A percentile compares a stretch with the other conserved stretches of the same genome.
Evolutionary conservation across 2,888 invertebrate genomes (phyloP).

Genomic region (Drosophila nr. fundita): DNA sequence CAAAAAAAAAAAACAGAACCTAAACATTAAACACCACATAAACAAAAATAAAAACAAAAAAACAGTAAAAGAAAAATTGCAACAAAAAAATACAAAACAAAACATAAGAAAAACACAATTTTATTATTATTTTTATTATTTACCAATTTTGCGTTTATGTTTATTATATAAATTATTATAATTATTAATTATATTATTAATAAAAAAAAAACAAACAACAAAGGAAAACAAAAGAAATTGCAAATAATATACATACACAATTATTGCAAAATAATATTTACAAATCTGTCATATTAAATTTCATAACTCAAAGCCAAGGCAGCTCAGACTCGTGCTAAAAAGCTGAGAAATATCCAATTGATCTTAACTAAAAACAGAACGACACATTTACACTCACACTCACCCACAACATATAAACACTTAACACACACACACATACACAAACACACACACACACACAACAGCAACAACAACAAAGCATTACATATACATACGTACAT

Average conservation of each 20-base stretch:
- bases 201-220: conserved; percentile 50
- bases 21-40: conserved; percentile 28
- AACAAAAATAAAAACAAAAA: conserved; percentile 57
- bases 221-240: conserved; percentile 37
- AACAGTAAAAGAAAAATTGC: conserved; percentile 52
- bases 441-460: conserved; percentile 48
- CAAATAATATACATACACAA: conserved; percentile 54
- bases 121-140: conserved; percentile 83
- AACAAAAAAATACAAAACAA: conserved; percentile 57
- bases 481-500: conserved; percentile 36
- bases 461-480: conserved; percentile 51
- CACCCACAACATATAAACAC: not conserved
- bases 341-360: conserved; percentile 51
- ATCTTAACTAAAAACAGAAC: conserved; percentile 54
- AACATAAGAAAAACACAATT: conserved; percentile 53
- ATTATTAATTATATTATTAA: conserved; percentile 82
- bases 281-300: conserved; percentile 48
- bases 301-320: conserved; percentile 40
- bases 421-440: conserved; percentile 25
- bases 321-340: conserved; percentile 44
- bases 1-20: conserved; percentile 5
- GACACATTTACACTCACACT: conserved; percentile 15
- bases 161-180: conserved; percentile 84
- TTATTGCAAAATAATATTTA: conserved; percentile 45
- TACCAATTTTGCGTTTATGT: conserved; percentile 83